Evolutionary conservation across 2,797 vertebrate genomes (phyloP).

Genomic region (Triplophysa yarkandensis): DNA sequence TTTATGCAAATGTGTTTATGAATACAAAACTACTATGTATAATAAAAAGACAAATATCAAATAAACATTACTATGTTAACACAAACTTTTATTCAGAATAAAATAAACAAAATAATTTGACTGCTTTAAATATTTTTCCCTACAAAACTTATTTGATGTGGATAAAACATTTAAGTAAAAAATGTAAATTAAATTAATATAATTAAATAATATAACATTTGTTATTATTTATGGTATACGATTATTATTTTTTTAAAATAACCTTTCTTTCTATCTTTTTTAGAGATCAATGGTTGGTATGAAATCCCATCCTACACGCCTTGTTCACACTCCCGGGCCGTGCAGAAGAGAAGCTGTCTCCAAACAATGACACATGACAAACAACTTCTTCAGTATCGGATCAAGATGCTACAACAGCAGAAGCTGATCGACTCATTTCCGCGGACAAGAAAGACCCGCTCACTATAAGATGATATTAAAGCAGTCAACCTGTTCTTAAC

Average conservation of each 20-base stretch:
- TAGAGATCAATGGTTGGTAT: not conserved
- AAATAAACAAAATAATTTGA: too few species aligned
- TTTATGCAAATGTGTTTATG: too few species aligned
- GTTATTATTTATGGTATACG: not conserved
- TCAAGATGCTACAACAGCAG: slow-evolving; percentile 20
- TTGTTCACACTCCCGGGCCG: slow-evolving; percentile 39
- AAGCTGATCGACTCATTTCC: slow-evolving; percentile 35
- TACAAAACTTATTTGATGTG: too few species aligned
- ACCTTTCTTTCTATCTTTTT: not conserved
- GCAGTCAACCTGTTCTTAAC: slow-evolving; percentile 15
- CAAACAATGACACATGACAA: slow-evolving; percentile 36
- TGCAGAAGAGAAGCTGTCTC: slow-evolving; percentile 42
- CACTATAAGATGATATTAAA: slow-evolving; percentile 36
- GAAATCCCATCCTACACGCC: slow-evolving; percentile 39
- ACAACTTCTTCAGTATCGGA: slow-evolving; percentile 26
- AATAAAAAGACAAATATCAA: too few species aligned
- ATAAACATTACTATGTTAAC: too few species aligned
- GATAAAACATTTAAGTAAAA: too few species aligned
- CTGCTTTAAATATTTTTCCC: too few species aligned
- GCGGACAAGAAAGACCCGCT: slow-evolving; percentile 1
- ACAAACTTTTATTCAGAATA: too few species aligned
- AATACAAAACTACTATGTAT: too few species aligned
- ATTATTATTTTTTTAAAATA: too few species aligned
- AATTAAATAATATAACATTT: too few species aligned
- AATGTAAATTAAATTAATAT: too few species aligned